Percentiles rank a stretch among this genome's conserved stretches.
Evolutionary conservation across 2,797 vertebrate genomes (phyloP).

Genomic region (Sebastes alutus): DNA sequence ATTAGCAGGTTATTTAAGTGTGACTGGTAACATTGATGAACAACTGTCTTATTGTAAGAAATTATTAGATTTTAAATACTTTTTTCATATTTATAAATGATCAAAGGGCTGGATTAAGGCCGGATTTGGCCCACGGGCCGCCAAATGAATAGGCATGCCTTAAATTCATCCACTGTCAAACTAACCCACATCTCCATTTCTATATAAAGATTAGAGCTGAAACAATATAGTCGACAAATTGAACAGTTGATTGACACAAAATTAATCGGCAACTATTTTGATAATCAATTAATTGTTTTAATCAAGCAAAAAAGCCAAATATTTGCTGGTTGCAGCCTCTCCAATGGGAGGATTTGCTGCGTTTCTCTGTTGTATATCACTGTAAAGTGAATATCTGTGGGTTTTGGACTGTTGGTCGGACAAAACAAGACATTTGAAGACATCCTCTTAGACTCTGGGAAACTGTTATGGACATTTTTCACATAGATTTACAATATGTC

Average conservation of each 20-base stretch:
- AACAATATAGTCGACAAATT: background rate
- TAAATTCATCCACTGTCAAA: background rate
- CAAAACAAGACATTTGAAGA: background rate
- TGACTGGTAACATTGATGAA: too few species aligned
- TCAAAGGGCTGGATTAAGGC: too few species aligned
- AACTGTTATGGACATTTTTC: background rate
- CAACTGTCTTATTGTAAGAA: too few species aligned
- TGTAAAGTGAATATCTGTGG: background rate
- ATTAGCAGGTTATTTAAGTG: too few species aligned
- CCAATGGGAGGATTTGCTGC: background rate
- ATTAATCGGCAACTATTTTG: too few species aligned
- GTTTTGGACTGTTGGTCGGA: background rate
- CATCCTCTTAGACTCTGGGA: background rate
- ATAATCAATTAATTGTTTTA: background rate
- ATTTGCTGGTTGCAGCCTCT: background rate
- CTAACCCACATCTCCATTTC: background rate
- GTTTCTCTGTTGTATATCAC: background rate
- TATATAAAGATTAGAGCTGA: background rate
- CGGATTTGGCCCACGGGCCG: too few species aligned
- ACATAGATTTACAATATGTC: background rate
- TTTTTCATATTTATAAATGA: too few species aligned
- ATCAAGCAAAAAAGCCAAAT: background rate
- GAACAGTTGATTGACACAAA: background rate
- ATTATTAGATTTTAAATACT: too few species aligned
- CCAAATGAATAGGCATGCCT: too few species aligned